phyloP scores from a whole-genome alignment of 2,888 invertebrate species.

The Lasioglossum calceatum region DNA sequence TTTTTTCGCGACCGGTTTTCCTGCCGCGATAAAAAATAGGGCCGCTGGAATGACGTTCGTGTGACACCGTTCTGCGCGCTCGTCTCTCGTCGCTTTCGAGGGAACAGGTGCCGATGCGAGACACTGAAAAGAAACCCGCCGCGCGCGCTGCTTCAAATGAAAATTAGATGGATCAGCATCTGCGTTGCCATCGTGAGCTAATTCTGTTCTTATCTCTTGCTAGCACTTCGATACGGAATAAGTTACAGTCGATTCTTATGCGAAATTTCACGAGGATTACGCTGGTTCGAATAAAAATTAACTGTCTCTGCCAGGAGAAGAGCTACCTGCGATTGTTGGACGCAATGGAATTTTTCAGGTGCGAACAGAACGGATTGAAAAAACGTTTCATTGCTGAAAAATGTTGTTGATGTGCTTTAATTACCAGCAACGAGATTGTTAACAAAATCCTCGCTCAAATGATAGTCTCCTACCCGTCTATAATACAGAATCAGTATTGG shows the following conservation, averaged over 20 bases:
- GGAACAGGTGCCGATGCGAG: background rate
- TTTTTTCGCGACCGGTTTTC: constrained; percentile 36
- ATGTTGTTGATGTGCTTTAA: background rate
- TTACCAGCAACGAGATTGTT: background rate
- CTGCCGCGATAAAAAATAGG: constrained; percentile 25
- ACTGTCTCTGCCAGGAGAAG: too few species aligned
- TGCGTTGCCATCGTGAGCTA: too few species aligned
- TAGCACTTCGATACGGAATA: too few species aligned
- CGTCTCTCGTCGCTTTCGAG: background rate
- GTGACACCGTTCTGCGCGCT: constrained; percentile 29
- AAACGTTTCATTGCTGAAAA: background rate
- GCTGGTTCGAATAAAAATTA: too few species aligned
- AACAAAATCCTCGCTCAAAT: background rate
- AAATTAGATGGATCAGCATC: too few species aligned
- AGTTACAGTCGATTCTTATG: too few species aligned
- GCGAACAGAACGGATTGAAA: background rate
- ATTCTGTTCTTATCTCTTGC: too few species aligned
- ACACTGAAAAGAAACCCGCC: background rate
- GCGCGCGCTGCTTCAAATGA: too few species aligned
- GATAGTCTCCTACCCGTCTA: too few species aligned
- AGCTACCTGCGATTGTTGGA: too few species aligned
- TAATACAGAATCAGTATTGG: background rate
- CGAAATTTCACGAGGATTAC: too few species aligned
- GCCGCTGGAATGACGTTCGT: background rate
- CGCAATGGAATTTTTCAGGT: background rate